These are phyloP conservation scores for Lepisosteus osseus DNA, from an alignment of 2,113 vertebrate species.

Conservation along the genomic window DNA sequence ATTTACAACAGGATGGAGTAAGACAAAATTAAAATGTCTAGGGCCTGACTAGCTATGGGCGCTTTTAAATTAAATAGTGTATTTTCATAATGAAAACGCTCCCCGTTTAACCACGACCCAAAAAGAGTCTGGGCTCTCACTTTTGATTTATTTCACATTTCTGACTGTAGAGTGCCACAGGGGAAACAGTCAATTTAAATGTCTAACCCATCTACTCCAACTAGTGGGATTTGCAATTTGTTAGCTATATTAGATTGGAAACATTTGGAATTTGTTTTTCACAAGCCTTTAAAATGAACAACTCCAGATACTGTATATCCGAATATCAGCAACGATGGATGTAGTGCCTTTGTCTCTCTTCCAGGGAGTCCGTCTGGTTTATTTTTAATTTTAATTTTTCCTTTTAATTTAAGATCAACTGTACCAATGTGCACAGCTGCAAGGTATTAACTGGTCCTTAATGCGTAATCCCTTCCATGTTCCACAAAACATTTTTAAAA, in stretches of 20 bases:
- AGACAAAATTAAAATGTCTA: constrained; percentile 3
- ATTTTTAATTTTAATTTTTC: no score
- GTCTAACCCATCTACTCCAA: not conserved
- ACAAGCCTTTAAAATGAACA: not conserved
- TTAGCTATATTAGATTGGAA: constrained; percentile 3
- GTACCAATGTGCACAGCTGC: no score
- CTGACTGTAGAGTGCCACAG: not conserved
- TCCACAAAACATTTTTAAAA: no score
- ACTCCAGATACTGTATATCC: not conserved
- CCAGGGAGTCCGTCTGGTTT: not conserved
- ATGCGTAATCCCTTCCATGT: no score
- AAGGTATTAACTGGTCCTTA: no score
- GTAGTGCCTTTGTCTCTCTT: not conserved
- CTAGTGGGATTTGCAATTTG: constrained; percentile 1
- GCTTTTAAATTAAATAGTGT: constrained; percentile 2
- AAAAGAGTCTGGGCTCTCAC: not conserved
- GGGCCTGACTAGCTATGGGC: not conserved
- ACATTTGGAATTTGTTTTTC: not conserved
- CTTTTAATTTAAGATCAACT: no score
- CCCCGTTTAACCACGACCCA: not conserved
- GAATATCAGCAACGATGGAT: no score
- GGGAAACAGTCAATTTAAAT: constrained; percentile 13
- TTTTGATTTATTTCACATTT: not conserved
- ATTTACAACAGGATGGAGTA: not conserved
- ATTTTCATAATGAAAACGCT: constrained; percentile 11